Evolutionary conservation across 1,140 invertebrate species (phyloP).

Genomic region (Telenomus remus): DNA sequence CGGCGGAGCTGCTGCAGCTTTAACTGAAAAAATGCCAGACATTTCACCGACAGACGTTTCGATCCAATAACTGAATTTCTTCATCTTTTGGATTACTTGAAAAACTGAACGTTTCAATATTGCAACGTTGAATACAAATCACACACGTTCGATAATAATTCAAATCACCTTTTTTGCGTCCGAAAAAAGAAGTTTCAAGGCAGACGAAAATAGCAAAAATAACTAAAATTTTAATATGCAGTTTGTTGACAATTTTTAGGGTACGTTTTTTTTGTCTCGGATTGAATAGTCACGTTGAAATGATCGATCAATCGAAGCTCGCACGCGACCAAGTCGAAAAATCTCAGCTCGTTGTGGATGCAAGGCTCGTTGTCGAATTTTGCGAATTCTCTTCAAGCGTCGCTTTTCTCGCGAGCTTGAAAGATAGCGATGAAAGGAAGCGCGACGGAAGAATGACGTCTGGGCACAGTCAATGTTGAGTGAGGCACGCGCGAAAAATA

Average conservation of each 20-base stretch:
- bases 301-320: constrained; percentile 37
- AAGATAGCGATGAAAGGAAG: constrained; percentile 52
- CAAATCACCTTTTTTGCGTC: too few species aligned
- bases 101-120: too few species aligned
- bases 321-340: constrained; percentile 31
- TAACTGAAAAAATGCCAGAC: constrained; percentile 28
- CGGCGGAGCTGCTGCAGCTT: constrained; percentile 8
- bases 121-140: too few species aligned
- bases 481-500: constrained; percentile 68
- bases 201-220: too few species aligned
- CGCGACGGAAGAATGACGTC: constrained; percentile 23
- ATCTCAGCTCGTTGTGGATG: constrained; percentile 30
- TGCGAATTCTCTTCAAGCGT: constrained; percentile 61
- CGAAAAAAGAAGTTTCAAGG: too few species aligned
- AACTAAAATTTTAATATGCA: too few species aligned
- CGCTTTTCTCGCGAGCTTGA: constrained; percentile 61
- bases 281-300: constrained; percentile 37
- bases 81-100: background rate
- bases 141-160: too few species aligned
- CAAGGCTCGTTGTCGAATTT: constrained; percentile 54
- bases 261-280: constrained; percentile 19
- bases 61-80: background rate
- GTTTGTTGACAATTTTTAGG: too few species aligned
- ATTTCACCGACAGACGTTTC: background rate
- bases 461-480: constrained; percentile 36